Base-by-base conservation (phyloP, 2,797 vertebrate species). In the Labroides dimidiatus region DNA sequence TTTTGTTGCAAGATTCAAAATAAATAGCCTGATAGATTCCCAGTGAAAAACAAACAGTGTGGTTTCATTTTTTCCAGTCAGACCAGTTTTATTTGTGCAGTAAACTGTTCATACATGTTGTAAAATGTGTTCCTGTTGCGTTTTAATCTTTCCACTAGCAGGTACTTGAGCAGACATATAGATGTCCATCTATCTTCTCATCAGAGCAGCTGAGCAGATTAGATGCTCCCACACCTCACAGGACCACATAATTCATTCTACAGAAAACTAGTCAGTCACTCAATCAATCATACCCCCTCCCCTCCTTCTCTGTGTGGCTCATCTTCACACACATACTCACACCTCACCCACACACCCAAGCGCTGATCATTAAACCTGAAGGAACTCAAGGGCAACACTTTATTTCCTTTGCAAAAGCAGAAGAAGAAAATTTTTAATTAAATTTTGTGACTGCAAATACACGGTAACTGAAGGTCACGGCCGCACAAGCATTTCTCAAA, bases 331-430 rank as follows among this genome's bases (percentile, higher is more conserved):
- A 72, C 61, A 53, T 20, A 59, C 76, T 52, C 56, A 21, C 63
- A 23, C 62, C 64, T 80, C 57, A 8, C 70, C 67, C 69, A 75
- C 62, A 76, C 76, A 47, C 54, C 49, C 60, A 72, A 83, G 64
- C 4, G 15, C 73, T 73, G 66, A 89, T 88, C 81, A 86, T 87
- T 87, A 88, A 89, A 91, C 85, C 81, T 80, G 75, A 82, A 71
- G 50, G 64, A 88, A 88, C 78, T 89, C 89, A 93, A 92, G 90
- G 92, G 65, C 85, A 87, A 64, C 15, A 75, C 73, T 90, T 89
- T 80, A 77, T 83, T 86, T 78, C 61, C 65, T 71, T 45, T 75
- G 67, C 58, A 64, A 88, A 77, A 62, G 69, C 51, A 83, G 78
- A 82, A 78, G 41, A 42, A 52, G 55, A 81, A n/a, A 67, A 20